Percentiles rank a stretch among this genome's conserved stretches.
Conservation (phyloP, 2,113 vertebrate species). For the Epinephelus moara region DNA sequence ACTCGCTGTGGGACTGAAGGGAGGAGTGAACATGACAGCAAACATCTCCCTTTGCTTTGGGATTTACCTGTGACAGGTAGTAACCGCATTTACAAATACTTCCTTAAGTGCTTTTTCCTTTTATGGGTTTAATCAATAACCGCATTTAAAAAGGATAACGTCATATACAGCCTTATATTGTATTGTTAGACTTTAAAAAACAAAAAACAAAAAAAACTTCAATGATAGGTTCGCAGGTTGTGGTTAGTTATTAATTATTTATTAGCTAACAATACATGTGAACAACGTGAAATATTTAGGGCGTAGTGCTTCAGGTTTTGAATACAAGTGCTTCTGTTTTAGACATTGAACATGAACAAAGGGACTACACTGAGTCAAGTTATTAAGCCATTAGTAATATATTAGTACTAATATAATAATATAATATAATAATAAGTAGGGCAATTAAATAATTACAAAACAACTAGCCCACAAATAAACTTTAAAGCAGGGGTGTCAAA, state of each 20-base stretch:
- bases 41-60: neutral
- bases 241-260: too few relatives aligned
- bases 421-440: too few relatives aligned
- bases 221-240: too few relatives aligned
- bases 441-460: neutral
- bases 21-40: conserved; percentile 29
- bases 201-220: too few relatives aligned
- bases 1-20: neutral
- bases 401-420: too few relatives aligned
- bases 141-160: too few relatives aligned
- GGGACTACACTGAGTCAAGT: neutral
- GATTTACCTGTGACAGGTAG: conserved; percentile 37
- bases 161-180: too few relatives aligned
- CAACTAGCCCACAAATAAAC: neutral
- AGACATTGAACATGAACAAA: neutral
- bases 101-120: neutral
- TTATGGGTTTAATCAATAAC: neutral
- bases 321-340: neutral
- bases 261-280: neutral
- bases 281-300: neutral
- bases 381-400: neutral
- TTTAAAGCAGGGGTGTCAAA: too few relatives aligned
- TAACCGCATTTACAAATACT: too few relatives aligned
- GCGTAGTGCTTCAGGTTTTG: neutral
- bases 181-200: too few relatives aligned